These are phyloP conservation scores for Capreolus pygargus DNA, from an alignment of 2,113 vertebrate genomes.

Conservation along the genomic window DNA sequence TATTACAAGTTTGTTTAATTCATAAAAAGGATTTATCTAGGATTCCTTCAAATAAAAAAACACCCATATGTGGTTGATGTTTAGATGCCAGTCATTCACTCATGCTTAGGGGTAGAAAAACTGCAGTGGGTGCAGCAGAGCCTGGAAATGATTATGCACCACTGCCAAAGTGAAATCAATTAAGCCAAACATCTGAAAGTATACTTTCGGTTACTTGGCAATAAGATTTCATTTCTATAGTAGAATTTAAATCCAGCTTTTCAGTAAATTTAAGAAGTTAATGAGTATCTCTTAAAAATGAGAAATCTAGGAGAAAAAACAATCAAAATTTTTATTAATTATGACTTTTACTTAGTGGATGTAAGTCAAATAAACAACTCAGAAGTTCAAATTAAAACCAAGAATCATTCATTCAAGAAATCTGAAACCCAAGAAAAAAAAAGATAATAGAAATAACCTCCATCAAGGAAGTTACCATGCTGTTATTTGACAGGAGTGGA, in stretches of 20 bases:
- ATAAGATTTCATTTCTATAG: neutral
- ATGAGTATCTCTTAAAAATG: neutral
- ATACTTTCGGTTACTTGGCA: neutral
- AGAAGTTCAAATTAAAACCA: constrained; percentile 17
- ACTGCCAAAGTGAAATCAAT: neutral
- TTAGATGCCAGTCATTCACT: neutral
- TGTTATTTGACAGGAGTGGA: constrained; percentile 69
- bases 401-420: neutral
- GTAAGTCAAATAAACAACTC: neutral
- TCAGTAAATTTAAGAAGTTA: neutral
- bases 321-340: neutral
- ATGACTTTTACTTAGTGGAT: neutral
- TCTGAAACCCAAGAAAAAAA: neutral
- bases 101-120: neutral
- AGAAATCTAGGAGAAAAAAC: neutral
- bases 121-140: neutral
- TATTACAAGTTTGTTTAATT: neutral
- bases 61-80: neutral
- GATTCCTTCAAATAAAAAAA: neutral
- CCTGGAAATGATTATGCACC: neutral
- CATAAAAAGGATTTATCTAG: neutral
- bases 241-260: neutral
- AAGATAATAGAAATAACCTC: constrained; percentile 82
- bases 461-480: constrained; percentile 85
- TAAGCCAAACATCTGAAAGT: neutral